phyloP scores from a whole-genome alignment of 1,140 invertebrate species.

The Leptinotarsa defecta region DNA sequence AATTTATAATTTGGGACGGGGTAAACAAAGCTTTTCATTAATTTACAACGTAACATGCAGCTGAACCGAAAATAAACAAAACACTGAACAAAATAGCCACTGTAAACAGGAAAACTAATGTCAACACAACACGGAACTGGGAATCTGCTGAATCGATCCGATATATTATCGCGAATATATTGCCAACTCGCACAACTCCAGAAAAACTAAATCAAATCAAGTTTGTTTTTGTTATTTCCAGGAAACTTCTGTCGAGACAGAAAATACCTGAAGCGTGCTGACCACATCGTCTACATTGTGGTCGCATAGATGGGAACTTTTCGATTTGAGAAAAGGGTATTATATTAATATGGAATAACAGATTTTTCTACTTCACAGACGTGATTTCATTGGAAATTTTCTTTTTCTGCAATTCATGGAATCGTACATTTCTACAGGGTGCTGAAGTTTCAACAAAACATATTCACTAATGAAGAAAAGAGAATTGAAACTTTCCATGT shows the following conservation, averaged over 20 bases:
- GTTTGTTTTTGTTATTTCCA: slow-evolving; percentile 17
- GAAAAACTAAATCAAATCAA: slow-evolving; percentile 32
- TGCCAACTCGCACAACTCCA: slow-evolving; percentile 12
- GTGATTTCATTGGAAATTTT: neutral
- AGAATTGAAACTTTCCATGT: too few relatives aligned
- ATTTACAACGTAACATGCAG: slow-evolving; percentile 43
- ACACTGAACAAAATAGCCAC: slow-evolving; percentile 41
- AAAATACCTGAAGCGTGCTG: neutral
- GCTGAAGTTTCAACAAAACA: too few relatives aligned
- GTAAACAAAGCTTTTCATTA: slow-evolving; percentile 43
- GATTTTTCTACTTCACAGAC: neutral
- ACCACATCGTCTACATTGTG: neutral
- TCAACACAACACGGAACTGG: slow-evolving; percentile 40
- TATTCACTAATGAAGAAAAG: too few relatives aligned
- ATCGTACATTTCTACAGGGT: neutral
- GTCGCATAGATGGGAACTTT: too few relatives aligned
- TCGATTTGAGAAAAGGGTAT: neutral
- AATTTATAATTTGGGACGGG: slow-evolving; percentile 42
- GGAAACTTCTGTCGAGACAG: slow-evolving; percentile 15
- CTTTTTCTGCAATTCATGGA: neutral
- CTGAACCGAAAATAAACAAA: slow-evolving; percentile 45
- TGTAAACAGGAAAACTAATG: slow-evolving; percentile 42
- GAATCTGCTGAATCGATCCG: slow-evolving; percentile 43
- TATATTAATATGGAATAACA: neutral
- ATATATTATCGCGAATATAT: slow-evolving; percentile 33